These are phyloP conservation scores for human DNA, from an alignment of 2,113 vertebrate species.

Conservation along the genomic window DNA sequence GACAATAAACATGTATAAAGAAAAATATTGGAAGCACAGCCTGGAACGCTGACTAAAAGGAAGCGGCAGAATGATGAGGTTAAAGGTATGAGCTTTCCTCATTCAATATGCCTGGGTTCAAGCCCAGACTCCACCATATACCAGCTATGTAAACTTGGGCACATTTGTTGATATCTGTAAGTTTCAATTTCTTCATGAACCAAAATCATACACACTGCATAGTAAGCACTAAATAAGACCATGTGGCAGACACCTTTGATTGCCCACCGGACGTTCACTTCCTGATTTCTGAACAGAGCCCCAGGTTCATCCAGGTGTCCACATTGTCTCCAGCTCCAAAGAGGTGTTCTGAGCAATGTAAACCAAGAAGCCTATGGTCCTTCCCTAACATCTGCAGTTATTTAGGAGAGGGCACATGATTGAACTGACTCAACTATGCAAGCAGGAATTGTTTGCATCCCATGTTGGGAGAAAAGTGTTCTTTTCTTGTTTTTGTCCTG, in stretches of 20 bases:
- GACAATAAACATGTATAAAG: neutral
- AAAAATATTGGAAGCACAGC: neutral
- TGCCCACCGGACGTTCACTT: neutral
- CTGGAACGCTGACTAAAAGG: neutral
- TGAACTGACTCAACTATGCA: neutral
- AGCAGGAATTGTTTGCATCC: neutral
- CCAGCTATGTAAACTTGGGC: neutral
- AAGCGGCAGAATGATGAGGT: neutral
- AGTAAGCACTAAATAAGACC: neutral
- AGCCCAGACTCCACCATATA: neutral
- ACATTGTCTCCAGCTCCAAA: neutral
- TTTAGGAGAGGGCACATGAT: neutral
- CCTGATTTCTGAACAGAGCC: neutral
- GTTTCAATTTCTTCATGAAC: neutral
- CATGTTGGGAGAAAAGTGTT: neutral
- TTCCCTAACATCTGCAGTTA: neutral
- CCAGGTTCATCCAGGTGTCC: neutral
- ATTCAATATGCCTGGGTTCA: neutral
- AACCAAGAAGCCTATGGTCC: neutral
- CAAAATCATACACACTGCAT: neutral
- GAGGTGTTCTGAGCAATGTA: neutral
- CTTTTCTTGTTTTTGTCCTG: neutral
- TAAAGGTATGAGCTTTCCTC: neutral
- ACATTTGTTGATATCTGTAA: neutral
- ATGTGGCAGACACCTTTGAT: neutral